Base-by-base conservation (phyloP, 2,888 invertebrate genomes). In the Salpingus planirostris region DNA sequence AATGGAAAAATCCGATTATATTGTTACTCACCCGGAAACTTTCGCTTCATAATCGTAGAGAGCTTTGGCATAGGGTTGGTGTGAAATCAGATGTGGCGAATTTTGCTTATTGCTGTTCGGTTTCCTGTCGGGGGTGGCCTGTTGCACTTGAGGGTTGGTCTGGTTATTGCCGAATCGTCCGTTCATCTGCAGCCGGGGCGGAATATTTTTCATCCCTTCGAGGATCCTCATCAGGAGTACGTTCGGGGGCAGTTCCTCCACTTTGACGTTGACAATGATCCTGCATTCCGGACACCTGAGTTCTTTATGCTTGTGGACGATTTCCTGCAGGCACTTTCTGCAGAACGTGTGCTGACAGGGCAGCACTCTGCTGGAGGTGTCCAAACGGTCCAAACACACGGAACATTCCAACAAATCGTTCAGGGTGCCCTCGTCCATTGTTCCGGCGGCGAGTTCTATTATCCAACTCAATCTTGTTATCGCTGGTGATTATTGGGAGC, bases 311-410 rank as follows among this genome's bases (percentile, higher is more conserved):
- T 89, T 89, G 52, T 82, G 80, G 15, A 89, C 78, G 57, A 95
- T 93, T 55, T 91, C 92, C 68, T 90, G 84, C 34, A 93, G 70
- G 64, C 93, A 95, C 67, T 90, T 84, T 49, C 86, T 79, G 62
- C 93, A 95, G 65, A 93, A 95, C 1, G 93, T 93, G 65, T 93
- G 93, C 65, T 95, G 93, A 61, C 93, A 95, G 6, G 92, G 93
- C 47, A 95, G 67, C 27, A 93, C 93, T 58, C 90, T 86, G 49
- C 91, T 91, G 22, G 86, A 87, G 24, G 88, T 86, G 67, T 92
- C 91, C 58, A 95, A 70, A 40, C 90, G 76, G 60, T 93, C 93
- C 55, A 95, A 67, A 59, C 93, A 95, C 23, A 93, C 92, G 13
- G 93, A 93, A 68, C 93, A 95, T 70, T 95, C 93, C 49, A 95